Percentiles rank a stretch among this genome's conserved stretches.
phyloP scores from a whole-genome alignment of 1,140 invertebrate species.

The Sitobion miscanthi region DNA sequence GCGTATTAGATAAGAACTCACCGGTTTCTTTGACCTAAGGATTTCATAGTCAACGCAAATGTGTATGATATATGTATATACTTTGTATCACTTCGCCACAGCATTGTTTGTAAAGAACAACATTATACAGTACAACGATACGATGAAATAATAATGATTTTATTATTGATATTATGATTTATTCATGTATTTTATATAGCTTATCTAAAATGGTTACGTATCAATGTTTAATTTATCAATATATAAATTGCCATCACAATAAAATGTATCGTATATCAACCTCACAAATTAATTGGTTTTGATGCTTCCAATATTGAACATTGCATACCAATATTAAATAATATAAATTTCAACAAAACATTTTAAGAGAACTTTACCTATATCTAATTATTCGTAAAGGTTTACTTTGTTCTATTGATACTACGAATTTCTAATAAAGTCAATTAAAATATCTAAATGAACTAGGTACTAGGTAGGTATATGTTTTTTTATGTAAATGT shows the following conservation, averaged over 20 bases:
- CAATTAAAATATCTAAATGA: background rate
- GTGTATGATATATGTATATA: background rate
- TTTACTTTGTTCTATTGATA: background rate
- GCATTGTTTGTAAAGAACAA: background rate
- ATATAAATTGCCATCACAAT: background rate
- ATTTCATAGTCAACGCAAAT: slow-evolving; percentile 11
- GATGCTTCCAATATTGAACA: background rate
- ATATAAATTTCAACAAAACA: background rate
- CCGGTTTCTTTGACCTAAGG: slow-evolving; percentile 60
- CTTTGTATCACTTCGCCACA: background rate
- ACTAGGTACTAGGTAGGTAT: background rate
- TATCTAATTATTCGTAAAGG: background rate
- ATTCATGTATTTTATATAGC: background rate
- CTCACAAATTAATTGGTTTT: background rate
- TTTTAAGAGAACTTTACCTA: background rate
- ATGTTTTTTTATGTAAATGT: background rate
- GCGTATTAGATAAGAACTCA: slow-evolving; percentile 59
- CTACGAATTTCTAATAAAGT: background rate
- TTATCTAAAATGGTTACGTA: background rate
- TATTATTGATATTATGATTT: background rate
- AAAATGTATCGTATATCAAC: background rate
- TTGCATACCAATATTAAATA: background rate
- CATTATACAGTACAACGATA: background rate
- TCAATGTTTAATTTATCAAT: background rate
- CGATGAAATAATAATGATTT: background rate